Percentiles rank a stretch among this genome's conserved stretches.
These are phyloP conservation scores for Argyra leucocephala DNA, from an alignment of 2,888 invertebrate species.

Conservation along the genomic window DNA sequence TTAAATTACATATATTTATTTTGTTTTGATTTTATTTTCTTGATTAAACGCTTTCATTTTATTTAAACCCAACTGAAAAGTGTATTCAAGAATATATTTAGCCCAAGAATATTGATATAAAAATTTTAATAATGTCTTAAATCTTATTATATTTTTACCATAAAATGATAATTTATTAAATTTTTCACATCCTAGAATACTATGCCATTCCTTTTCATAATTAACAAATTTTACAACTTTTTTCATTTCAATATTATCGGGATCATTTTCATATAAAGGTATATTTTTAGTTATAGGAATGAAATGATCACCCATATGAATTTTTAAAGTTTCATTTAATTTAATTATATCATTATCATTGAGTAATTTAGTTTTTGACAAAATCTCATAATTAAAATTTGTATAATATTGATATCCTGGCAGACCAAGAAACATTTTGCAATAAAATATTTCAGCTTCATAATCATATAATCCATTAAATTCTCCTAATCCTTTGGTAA, in stretches of 20 bases:
- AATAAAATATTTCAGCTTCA: background rate
- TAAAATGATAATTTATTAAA: too few species aligned
- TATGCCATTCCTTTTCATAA: background rate
- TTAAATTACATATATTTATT: too few species aligned
- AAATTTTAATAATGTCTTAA: too few species aligned
- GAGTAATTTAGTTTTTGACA: background rate
- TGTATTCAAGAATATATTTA: too few species aligned
- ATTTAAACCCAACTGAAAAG: too few species aligned
- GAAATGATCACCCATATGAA: background rate
- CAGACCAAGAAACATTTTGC: background rate
- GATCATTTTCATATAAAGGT: background rate
- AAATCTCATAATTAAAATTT: background rate
- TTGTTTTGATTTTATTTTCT: too few species aligned
- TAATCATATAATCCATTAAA: background rate
- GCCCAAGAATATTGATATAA: too few species aligned
- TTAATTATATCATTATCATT: background rate
- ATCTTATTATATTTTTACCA: too few species aligned
- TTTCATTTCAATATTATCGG: background rate
- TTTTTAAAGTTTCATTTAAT: background rate
- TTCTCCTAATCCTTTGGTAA: background rate
- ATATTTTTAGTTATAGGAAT: background rate
- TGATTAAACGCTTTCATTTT: too few species aligned
- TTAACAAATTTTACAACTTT: background rate
- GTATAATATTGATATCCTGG: conserved; percentile 14
- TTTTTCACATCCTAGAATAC: background rate